Evolutionary conservation across 2,888 invertebrate species (phyloP).

Genomic region (Drosophila siamana): DNA sequence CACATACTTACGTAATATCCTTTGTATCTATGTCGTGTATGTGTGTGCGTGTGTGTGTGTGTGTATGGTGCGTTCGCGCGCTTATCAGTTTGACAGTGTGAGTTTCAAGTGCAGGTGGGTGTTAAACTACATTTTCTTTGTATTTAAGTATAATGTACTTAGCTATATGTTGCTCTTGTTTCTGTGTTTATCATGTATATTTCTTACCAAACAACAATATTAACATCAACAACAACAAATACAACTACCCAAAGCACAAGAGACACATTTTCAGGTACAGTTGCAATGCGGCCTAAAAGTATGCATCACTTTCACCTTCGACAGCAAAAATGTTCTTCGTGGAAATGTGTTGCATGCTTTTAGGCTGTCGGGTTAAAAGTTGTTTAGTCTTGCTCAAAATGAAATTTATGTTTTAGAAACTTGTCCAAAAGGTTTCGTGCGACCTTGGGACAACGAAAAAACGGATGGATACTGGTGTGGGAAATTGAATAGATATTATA

Average conservation of each 20-base stretch:
- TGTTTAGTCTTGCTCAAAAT: conserved; percentile 2
- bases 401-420: not conserved
- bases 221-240: not conserved
- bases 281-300: conserved; percentile 27
- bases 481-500: not conserved
- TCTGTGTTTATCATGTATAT: conserved; percentile 48
- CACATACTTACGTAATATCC: conserved; percentile 20
- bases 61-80: not conserved
- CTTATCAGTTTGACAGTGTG: conserved; percentile 19
- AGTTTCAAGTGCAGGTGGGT: conserved; percentile 53
- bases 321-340: not conserved
- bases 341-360: conserved; percentile 44
- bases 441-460: conserved; percentile 8
- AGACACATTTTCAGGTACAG: conserved; percentile 2
- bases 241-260: not conserved
- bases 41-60: conserved; percentile 17
- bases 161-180: conserved; percentile 37
- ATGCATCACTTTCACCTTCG: conserved; percentile 31
- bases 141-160: conserved; percentile 27
- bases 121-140: conserved; percentile 27
- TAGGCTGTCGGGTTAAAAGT: conserved; percentile 15
- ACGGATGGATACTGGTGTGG: not conserved
- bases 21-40: conserved; percentile 29
- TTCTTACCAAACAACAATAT: conserved; percentile 11
- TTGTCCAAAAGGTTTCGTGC: not conserved